Conservation (phyloP, 2,797 vertebrate species). For the Hafferia zeledoni region DNA sequence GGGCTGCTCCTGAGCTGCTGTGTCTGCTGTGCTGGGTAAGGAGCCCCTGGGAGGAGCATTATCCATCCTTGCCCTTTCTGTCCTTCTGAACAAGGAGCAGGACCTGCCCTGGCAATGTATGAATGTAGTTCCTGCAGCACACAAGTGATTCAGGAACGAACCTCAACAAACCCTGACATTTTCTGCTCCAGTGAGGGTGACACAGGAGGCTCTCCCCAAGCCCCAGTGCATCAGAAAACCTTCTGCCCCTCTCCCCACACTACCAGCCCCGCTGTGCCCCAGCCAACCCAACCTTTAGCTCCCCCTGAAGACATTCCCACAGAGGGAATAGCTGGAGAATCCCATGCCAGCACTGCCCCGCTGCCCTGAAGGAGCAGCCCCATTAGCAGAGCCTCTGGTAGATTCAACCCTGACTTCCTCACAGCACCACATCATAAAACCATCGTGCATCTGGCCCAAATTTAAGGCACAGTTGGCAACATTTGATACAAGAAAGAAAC, state of each 20-base stretch:
- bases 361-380: conserved; percentile 20
- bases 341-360: neutral
- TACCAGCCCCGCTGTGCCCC: neutral
- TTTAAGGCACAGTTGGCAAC: conserved; percentile 72
- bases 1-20: neutral
- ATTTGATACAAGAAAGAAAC: conserved; percentile 75
- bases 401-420: conserved; percentile 66
- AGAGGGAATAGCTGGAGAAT: neutral
- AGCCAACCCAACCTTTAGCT: neutral
- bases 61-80: neutral
- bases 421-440: conserved; percentile 72
- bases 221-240: neutral
- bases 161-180: neutral
- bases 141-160: neutral
- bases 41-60: accelerated
- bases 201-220: neutral
- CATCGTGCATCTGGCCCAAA: conserved; percentile 69
- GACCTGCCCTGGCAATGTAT: neutral
- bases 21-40: neutral
- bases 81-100: neutral
- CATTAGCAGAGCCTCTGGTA: conserved; percentile 13
- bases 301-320: neutral
- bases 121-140: neutral
- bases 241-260: neutral
- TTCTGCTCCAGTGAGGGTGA: neutral